phyloP scores from a whole-genome alignment of 2,888 invertebrate genomes.

The Saturnia japonica region DNA sequence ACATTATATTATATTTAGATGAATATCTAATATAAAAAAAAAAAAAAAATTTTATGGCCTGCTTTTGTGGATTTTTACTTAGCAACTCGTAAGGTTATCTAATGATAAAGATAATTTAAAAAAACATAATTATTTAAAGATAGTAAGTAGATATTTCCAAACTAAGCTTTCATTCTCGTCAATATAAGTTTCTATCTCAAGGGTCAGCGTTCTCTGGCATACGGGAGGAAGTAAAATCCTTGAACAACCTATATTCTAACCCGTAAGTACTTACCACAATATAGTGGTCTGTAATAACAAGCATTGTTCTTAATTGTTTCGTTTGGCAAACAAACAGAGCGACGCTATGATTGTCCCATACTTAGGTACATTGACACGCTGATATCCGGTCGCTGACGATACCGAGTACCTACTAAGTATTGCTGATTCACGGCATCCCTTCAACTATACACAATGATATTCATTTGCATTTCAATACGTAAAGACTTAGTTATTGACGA shows the following conservation, averaged over 20 bases:
- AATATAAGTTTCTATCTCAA: neutral
- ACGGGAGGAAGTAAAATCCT: conserved; percentile 5
- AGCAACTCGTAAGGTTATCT: no score
- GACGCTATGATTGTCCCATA: conserved; percentile 14
- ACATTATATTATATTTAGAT: no score
- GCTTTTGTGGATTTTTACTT: neutral
- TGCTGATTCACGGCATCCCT: conserved; percentile 20
- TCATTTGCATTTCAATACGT: conserved; percentile 17
- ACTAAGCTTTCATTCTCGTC: neutral
- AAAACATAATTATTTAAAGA: neutral
- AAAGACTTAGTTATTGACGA: neutral
- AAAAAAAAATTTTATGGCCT: neutral
- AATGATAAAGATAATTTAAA: neutral
- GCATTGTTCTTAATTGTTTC: conserved; percentile 17
- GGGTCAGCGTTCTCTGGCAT: neutral
- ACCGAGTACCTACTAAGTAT: conserved; percentile 1
- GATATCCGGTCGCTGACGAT: conserved; percentile 13
- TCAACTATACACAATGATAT: conserved; percentile 19
- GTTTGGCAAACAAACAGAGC: conserved; percentile 11
- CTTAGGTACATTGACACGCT: conserved; percentile 18
- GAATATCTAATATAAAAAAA: neutral
- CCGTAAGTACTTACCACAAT: neutral
- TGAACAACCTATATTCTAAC: conserved; percentile 11
- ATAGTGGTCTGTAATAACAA: neutral
- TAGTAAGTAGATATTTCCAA: no score